Evolutionary conservation across 2,113 vertebrate genomes (phyloP).

Genomic region (Mustela nigripes): DNA sequence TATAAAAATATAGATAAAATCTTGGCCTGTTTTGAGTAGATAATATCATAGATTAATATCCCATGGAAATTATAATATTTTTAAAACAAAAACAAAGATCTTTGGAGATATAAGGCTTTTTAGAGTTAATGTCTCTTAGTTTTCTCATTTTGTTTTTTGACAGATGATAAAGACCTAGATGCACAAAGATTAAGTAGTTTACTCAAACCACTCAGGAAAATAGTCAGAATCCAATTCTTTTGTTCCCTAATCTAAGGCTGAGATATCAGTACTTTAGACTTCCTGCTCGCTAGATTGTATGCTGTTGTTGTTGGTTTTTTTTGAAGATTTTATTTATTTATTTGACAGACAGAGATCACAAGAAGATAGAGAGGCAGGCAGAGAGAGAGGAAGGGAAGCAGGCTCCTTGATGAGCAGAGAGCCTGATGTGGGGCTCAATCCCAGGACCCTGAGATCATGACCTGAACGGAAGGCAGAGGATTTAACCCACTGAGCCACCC

Average conservation of each 20-base stretch:
- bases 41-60: not conserved
- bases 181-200: not conserved
- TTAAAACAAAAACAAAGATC: not conserved
- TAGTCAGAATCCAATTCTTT: not conserved
- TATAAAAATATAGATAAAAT: not conserved
- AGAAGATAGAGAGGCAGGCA: too few species aligned
- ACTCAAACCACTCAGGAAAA: not conserved
- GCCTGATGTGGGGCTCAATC: fast-evolving
- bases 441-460: too few species aligned
- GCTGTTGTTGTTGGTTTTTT: too few species aligned
- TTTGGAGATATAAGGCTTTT: conserved; percentile 7
- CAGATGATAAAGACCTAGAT: not conserved
- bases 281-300: not conserved
- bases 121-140: not conserved
- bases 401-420: too few species aligned
- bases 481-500: too few species aligned
- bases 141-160: conserved; percentile 9
- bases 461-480: too few species aligned
- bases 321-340: too few species aligned
- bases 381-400: too few species aligned
- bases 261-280: not conserved
- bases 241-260: conserved; percentile 3
- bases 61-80: not conserved
- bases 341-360: too few species aligned
- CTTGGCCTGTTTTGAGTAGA: not conserved